Conservation (phyloP, 2,888 invertebrate genomes). For the Drosophila formosana region DNA sequence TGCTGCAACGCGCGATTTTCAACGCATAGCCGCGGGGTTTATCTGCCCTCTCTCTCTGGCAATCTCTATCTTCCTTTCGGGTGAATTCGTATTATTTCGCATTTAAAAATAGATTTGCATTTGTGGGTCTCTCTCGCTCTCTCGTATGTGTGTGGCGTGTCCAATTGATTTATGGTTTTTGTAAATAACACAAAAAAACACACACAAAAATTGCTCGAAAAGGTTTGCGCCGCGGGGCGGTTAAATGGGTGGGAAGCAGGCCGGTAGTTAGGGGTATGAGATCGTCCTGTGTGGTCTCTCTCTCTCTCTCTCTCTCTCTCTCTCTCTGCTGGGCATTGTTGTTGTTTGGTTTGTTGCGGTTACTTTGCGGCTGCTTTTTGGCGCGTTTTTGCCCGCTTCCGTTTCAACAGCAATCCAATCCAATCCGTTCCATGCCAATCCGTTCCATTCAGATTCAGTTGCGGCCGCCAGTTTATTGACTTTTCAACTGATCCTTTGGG, state of each 20-base stretch:
- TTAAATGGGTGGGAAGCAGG: background rate
- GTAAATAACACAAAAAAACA: conserved; percentile 74
- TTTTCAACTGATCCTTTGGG: conserved; percentile 83
- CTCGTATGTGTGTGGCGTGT: conserved; percentile 77
- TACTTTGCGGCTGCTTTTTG: conserved; percentile 74
- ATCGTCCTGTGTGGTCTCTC: conserved; percentile 45
- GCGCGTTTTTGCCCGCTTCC: conserved; percentile 52
- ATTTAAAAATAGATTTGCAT: conserved; percentile 85
- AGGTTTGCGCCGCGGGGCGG: conserved; percentile 70
- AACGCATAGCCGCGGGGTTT: conserved; percentile 70
- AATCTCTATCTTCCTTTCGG: conserved; percentile 47
- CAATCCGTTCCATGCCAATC: conserved; percentile 23
- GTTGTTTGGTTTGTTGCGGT: conserved; percentile 72
- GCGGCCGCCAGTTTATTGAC: conserved; percentile 75
- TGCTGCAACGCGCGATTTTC: conserved; percentile 62
- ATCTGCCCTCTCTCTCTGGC: conserved; percentile 25
- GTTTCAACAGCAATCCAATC: conserved; percentile 43
- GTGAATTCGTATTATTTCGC: conserved; percentile 83
- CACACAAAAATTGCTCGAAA: conserved; percentile 57
- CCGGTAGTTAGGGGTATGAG: conserved; percentile 2
- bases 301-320: conserved; percentile 11
- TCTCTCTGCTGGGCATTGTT: conserved; percentile 46
- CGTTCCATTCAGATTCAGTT: conserved; percentile 26
- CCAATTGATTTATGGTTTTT: conserved; percentile 85
- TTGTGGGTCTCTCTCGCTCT: conserved; percentile 46